Conservation (phyloP, 64 coral and sea anemone species). For the Pachyseris speciosa region DNA sequence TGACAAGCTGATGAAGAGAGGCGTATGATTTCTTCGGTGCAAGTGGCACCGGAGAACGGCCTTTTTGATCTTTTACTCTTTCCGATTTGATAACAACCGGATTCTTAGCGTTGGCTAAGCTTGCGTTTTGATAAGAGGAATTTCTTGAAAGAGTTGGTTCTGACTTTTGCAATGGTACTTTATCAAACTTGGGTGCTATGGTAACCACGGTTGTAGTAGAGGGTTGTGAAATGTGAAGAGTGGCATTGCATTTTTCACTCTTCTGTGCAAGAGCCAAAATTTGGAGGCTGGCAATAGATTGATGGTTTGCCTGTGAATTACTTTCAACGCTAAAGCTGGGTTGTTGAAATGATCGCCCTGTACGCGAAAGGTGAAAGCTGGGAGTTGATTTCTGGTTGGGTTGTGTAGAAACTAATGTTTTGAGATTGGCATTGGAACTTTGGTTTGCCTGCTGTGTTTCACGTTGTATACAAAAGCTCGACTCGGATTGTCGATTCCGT, state of each 20-base stretch:
- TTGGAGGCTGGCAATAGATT: neutral
- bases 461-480: neutral
- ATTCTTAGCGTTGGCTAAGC: neutral
- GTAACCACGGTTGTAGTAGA: neutral
- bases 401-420: neutral
- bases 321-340: neutral
- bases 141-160: neutral
- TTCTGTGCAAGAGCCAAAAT: neutral
- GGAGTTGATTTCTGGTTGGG: neutral
- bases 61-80: neutral
- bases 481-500: neutral
- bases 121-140: neutral
- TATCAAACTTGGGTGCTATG: neutral
- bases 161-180: too few species aligned
- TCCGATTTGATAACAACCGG: neutral
- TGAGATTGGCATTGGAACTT: neutral
- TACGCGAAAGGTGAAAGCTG: neutral
- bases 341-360: neutral
- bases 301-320: neutral
- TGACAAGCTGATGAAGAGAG: conserved; percentile 19
- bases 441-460: neutral
- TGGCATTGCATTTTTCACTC: neutral
- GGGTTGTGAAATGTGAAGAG: neutral
- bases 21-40: neutral
- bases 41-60: neutral